These are phyloP conservation scores for Chelidonichthys spinosus DNA, from an alignment of 2,797 vertebrate species.

Conservation along the genomic window DNA sequence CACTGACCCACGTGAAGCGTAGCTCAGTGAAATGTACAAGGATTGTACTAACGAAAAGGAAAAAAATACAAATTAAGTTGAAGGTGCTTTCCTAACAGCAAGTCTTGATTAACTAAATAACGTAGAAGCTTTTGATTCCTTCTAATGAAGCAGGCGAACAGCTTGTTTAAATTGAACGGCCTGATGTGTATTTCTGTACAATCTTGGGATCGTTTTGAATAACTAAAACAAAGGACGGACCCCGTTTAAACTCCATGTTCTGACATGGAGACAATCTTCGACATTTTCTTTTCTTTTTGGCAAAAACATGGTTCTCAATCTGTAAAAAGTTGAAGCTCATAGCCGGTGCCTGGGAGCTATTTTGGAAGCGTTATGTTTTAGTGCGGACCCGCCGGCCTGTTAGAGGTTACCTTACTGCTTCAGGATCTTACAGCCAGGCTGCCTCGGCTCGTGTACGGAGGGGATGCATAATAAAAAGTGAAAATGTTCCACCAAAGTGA, in stretches of 20 bases:
- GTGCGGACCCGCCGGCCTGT: constrained; percentile 46
- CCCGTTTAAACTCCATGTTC: constrained; percentile 55
- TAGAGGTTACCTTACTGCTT: constrained; percentile 63
- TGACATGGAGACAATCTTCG: constrained; percentile 47
- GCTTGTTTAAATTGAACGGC: constrained; percentile 35
- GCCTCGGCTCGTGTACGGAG: constrained; percentile 54
- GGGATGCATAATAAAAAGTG: constrained; percentile 61
- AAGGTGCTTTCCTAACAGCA: constrained; percentile 49
- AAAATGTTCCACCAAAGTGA: constrained; percentile 79
- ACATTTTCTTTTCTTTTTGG: constrained; percentile 28
- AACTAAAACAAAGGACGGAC: constrained; percentile 63
- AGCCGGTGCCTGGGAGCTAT: constrained; percentile 36
- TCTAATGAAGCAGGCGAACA: constrained; percentile 69
- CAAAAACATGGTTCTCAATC: constrained; percentile 37
- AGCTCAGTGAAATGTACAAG: constrained; percentile 46
- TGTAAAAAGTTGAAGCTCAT: constrained; percentile 58
- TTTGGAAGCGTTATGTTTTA: constrained; percentile 65
- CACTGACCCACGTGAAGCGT: constrained; percentile 40
- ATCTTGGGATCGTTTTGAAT: constrained; percentile 63
- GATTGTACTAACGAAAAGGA: constrained; percentile 42
- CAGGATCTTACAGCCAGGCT: constrained; percentile 42
- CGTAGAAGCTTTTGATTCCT: constrained; percentile 51
- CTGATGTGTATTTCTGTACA: constrained; percentile 67
- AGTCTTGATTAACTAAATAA: constrained; percentile 68
- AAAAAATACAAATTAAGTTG: constrained; percentile 52